Evolutionary conservation across 2,113 vertebrate species (phyloP), one percentile per base, ranked within the genome.

Genomic region (Urocynchramus pylzowi): DNA sequence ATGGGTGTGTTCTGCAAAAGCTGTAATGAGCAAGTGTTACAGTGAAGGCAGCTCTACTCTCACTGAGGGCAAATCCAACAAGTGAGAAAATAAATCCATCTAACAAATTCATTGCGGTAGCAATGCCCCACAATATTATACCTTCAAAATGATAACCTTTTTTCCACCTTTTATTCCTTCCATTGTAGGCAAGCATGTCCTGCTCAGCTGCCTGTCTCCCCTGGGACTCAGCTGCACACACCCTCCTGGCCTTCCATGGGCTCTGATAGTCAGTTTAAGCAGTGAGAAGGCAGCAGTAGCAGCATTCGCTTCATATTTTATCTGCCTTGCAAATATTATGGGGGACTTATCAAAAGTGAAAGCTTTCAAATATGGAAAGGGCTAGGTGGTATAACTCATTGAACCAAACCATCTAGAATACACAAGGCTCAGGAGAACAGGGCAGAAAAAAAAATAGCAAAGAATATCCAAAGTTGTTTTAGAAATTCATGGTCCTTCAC

Each of bases 281-380:
- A 6, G 10, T 27, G 23, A 3, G 19, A n/a, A 59, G 64, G 63
- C 4, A 4, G 41, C 35, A 86, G 41, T 33, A 86, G 65, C 13
- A 94, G 21, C 49, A 24, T 89, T 90, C 87, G 26, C 26, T 87
- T 78, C 74, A 23, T 70, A 67, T 59, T 95, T 42, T 44, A 73
- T 47, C 76, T 93, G 31, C 30, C 24, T 90, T 93, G 31, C 7
- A 82, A 54, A 76, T 84, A 75, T 70, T 75, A 52, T n/a, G 24
- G 31, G n/a, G 30, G 11, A 33, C 24, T 54, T 65, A n/a, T 0
- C 0, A 3, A 75, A 5, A 60, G 6, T 17, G 10, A 44, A 77
- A 82, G 5, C 10, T 74, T 49, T 50, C 28, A 68, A n/a, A 82
- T 4, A 31, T 7, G 4, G n/a, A 30, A 74, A 54, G 70, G n/a